Percentiles rank a stretch among this genome's conserved stretches.
These are phyloP conservation scores for Clinocottus analis DNA, from an alignment of 2,113 vertebrate species.

Conservation along the genomic window DNA sequence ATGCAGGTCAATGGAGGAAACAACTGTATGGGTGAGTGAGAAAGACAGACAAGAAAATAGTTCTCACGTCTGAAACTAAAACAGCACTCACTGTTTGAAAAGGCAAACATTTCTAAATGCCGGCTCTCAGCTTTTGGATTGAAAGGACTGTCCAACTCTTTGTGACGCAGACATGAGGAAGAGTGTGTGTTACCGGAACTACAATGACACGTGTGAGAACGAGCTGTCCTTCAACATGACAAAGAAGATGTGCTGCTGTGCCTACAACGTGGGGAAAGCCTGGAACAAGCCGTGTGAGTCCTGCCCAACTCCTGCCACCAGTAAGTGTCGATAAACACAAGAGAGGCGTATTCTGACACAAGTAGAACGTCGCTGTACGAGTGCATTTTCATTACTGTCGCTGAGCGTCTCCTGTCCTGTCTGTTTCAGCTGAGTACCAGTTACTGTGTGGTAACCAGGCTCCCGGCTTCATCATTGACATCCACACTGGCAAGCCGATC, in stretches of 20 bases:
- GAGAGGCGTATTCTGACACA: background rate
- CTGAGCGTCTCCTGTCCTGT: constrained; percentile 8
- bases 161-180: constrained; percentile 88
- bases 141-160: background rate
- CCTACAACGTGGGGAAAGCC: constrained; percentile 94
- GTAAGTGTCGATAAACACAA: constrained; percentile 80
- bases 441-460: constrained; percentile 91
- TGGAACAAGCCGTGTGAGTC: constrained; percentile 96
- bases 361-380: background rate
- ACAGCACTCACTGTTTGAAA: background rate
- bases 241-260: constrained; percentile 95
- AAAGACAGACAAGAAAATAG: background rate
- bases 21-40: constrained; percentile 91
- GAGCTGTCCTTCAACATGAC: constrained; percentile 95
- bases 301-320: constrained; percentile 90
- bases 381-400: background rate
- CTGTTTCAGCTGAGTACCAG: constrained; percentile 88
- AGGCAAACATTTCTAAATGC: background rate
- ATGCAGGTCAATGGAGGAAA: constrained; percentile 95
- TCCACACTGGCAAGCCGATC: constrained; percentile 90
- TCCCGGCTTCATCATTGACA: constrained; percentile 92
- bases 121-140: background rate
- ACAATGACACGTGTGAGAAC: constrained; percentile 91
- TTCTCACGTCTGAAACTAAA: background rate
- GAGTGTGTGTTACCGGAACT: constrained; percentile 92